Conservation (phyloP, 2,113 vertebrate species). For the Telmatochromis brachygnathus region DNA sequence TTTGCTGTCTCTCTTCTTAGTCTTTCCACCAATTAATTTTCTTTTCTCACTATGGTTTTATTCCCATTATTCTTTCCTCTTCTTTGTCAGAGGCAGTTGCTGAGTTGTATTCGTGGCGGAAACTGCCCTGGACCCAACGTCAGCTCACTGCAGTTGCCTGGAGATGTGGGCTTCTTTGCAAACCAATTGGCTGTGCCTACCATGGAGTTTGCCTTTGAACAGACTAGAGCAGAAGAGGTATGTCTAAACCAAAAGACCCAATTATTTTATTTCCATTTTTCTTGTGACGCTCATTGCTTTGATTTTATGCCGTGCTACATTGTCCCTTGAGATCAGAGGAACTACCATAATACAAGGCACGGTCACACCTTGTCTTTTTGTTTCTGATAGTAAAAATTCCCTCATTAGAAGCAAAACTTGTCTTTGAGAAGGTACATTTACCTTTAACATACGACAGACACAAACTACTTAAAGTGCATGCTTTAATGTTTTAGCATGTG, state of each 20-base stretch:
- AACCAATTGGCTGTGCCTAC: slow-evolving; percentile 84
- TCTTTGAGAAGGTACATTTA: not conserved
- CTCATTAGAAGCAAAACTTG: not conserved
- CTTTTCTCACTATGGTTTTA: not conserved
- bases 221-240: slow-evolving; percentile 78
- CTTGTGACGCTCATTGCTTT: not conserved
- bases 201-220: slow-evolving; percentile 81
- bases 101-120: slow-evolving; percentile 72
- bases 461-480: not conserved
- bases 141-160: slow-evolving; percentile 82
- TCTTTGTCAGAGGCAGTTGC: slow-evolving; percentile 71
- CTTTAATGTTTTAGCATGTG: not conserved
- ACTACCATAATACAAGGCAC: not conserved
- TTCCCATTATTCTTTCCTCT: not conserved
- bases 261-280: not conserved
- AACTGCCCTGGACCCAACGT: slow-evolving; percentile 75
- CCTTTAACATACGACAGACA: not conserved
- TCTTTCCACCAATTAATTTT: not conserved
- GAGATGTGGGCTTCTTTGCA: slow-evolving; percentile 85
- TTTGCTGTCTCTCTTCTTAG: not conserved
- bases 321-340: not conserved
- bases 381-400: not conserved
- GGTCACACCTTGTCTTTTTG: not conserved
- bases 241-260: not conserved
- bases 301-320: not conserved